Evolutionary conservation across 2,888 invertebrate genomes (phyloP).

Genomic region (Drosophila pseudotakahashii): DNA sequence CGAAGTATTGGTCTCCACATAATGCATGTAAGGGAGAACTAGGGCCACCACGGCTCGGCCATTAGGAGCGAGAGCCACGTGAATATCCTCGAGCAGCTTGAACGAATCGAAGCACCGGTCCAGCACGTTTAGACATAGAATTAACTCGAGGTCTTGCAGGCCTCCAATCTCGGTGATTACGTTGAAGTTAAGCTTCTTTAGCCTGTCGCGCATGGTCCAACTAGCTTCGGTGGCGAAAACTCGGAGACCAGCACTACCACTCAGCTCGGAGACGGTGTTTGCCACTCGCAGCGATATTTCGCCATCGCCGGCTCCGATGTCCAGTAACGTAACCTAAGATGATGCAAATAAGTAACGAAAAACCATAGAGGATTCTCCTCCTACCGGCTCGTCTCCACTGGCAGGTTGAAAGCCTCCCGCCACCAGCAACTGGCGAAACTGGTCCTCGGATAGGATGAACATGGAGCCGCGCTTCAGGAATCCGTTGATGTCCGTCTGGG

Average conservation of each 20-base stretch:
- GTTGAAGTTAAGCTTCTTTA: slow-evolving; percentile 86
- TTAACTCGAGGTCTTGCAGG: slow-evolving; percentile 81
- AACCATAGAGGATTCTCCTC: too few relatives aligned
- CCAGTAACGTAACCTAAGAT: slow-evolving; percentile 86
- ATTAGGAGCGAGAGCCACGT: slow-evolving; percentile 88
- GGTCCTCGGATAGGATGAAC: slow-evolving; percentile 96
- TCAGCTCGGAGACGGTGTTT: slow-evolving; percentile 85
- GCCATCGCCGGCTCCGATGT: slow-evolving; percentile 98
- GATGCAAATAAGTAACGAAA: background rate
- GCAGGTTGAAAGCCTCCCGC: slow-evolving; percentile 78
- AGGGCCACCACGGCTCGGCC: slow-evolving; percentile 94
- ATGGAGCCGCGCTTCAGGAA: slow-evolving; percentile 96
- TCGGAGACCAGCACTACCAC: slow-evolving; percentile 85
- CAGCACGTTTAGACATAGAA: slow-evolving; percentile 93
- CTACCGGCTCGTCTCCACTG: slow-evolving; percentile 62
- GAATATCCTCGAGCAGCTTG: slow-evolving; percentile 91
- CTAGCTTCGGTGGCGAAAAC: slow-evolving; percentile 97
- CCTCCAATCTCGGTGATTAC: slow-evolving; percentile 82
- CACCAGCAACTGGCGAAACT: slow-evolving; percentile 86
- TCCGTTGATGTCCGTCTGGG: slow-evolving; percentile 98
- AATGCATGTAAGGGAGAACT: slow-evolving; percentile 96
- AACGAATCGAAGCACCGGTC: slow-evolving; percentile 96
- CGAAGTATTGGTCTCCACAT: slow-evolving; percentile 93
- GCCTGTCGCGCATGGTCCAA: slow-evolving; percentile 92
- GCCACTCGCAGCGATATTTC: slow-evolving; percentile 93